Base-by-base conservation (phyloP, 2,797 vertebrate species). In the Sebastes reedi region DNA sequence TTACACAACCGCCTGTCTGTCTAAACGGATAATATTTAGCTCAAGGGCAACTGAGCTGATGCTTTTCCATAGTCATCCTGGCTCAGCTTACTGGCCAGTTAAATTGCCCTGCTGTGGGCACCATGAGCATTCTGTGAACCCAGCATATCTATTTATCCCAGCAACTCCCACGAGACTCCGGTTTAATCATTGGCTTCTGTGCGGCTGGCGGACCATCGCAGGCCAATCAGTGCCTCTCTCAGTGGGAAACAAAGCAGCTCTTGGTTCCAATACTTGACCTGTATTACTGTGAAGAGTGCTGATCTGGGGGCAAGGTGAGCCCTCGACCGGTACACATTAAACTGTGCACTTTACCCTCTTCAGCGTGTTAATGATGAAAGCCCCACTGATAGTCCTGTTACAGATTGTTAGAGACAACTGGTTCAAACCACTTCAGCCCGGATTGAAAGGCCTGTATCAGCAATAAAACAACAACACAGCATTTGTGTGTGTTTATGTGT, bases 101-200 rank as follows among this genome's bases (percentile, higher is more conserved):
- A 79, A 85, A 85, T 69, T 80, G 52, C 55, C 61, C 73, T 65
- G 81, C 61, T 67, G 30, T 76, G 72, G 69, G 61, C 77, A 80
- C 54, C 62, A 30, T 56, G 64, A 83, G 72, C 36, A 80, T 79
- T 86, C 75, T 76, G 78, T 81, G 79, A 87, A 87, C 70, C 77
- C 71, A 67, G 66, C 70, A 67, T 82, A 78, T 87, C 71, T 81
- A 62, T 86, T 83, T 70, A 87, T 79, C 81, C 62, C 69, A 77
- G 65, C 42, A 68, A 79, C 24, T 50, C 75, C 75, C 79, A 74
- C 27, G 13, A 80, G 81, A 77, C 59, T 67, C 67, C 1, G 20
- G 87, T 91, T 90, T 91, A 93, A 90, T 91, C 78, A 89, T 88
- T 91, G 73, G 58, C 88, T 22, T 87, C 83, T 86, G 73, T 86